Base-by-base conservation (phyloP, 2,888 invertebrate genomes). In the Euproctis similis region DNA sequence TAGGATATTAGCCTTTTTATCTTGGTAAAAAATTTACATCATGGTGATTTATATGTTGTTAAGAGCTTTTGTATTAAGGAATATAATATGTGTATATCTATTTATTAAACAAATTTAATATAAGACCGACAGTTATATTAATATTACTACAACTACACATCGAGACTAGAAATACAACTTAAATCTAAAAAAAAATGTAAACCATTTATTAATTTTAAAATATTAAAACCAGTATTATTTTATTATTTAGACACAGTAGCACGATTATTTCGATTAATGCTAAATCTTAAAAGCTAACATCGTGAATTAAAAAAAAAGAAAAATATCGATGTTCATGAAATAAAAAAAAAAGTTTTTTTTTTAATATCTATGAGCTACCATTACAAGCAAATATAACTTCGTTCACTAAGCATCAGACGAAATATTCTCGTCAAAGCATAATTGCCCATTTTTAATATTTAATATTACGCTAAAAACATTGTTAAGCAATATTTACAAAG, bases 91-190 rank as follows among this genome's bases (percentile, higher is more conserved):
- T 51, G 51, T 45, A 49, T 47, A 50, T 48, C 49, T 42, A 2
- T 57, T 26, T 35, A 30, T 46, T 42, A 26, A 21, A 8, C 8
- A 24, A 7, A 12, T 14, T 9, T 24, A 10, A 22, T 18, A 22
- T 17, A 23, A 22, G 24, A n/a, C 12, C 26, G 25, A 56, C 53
- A 47, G 42, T 53, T 53, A 60, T 62, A 59, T 61, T 59, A n/a
- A 60, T 70, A 64, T 67, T 74, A 78, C 70, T 67, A 76, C 73
- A 76, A 76, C 53, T 59, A 72, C 61, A 61, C 58, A 53, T 71
- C 69, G 69, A 73, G 81, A 81, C 81, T 81, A 81, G 81, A 81
- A 56, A 64, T 68, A 73, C 61, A 77, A 69, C 66, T 69, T 74
- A 71, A 55, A 53, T 23, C 57, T 57, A 62, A 51, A n/a, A n/a